Percentiles rank a stretch among this genome's conserved stretches.
phyloP scores from a whole-genome alignment of 2,113 vertebrate genomes.

The Stigmatopora argus region DNA sequence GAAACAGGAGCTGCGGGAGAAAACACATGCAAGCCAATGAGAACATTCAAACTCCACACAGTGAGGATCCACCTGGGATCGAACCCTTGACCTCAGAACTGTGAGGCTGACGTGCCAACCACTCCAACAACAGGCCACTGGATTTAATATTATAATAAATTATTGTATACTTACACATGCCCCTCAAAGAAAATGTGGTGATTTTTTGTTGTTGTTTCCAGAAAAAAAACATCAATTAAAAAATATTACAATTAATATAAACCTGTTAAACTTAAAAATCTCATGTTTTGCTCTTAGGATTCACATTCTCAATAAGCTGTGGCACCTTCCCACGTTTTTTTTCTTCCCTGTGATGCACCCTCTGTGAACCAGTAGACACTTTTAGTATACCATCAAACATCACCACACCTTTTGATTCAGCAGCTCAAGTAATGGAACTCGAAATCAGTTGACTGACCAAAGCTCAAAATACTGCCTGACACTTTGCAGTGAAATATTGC shows the following conservation, averaged over 20 bases:
- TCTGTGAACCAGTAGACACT: slow-evolving; percentile 13
- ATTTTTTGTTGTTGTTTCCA: neutral
- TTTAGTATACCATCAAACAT: slow-evolving; percentile 31
- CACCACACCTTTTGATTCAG: slow-evolving; percentile 34
- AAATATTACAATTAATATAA: slow-evolving; percentile 1
- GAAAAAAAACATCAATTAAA: slow-evolving; percentile 4
- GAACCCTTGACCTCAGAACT: too few species aligned
- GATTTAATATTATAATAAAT: too few species aligned
- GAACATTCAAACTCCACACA: too few species aligned
- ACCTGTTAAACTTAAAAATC: slow-evolving; percentile 1
- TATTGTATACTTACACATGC: too few species aligned
- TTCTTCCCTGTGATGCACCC: slow-evolving; percentile 4
- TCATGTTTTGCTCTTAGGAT: neutral
- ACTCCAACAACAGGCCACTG: too few species aligned
- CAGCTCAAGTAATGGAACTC: slow-evolving; percentile 36
- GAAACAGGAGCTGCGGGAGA: too few species aligned
- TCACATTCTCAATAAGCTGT: neutral
- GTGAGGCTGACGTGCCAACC: too few species aligned
- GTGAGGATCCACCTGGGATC: too few species aligned
- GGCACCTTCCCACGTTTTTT: neutral
- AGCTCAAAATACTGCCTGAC: slow-evolving; percentile 61
- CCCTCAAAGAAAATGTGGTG: neutral
- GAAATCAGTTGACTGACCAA: slow-evolving; percentile 25
- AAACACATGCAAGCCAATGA: too few species aligned
- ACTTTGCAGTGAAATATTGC: slow-evolving; percentile 61